Base-by-base conservation (phyloP, 1,140 invertebrate genomes). In the Lucilia cuprina region DNA sequence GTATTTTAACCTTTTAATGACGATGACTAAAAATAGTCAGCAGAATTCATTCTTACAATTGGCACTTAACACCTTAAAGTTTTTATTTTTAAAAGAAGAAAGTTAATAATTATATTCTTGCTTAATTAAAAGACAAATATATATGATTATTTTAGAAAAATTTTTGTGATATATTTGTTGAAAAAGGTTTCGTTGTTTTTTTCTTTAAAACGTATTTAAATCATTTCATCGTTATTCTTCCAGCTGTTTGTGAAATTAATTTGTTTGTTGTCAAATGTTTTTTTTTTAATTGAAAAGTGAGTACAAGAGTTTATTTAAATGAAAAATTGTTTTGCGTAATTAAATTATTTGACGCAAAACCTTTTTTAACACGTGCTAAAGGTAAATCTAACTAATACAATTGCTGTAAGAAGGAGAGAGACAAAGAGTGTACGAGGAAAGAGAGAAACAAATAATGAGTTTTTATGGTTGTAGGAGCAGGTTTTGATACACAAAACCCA, bases 241-340 rank as follows among this genome's bases (percentile, higher is more conserved):
- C 55, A 60, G n/a, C 55, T 60, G 55, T 17, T 17, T 60, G 14
- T n/a, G 55, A 7, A 12, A 60, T n/a, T 60, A 60, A 60, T 60
- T 17, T n/a, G 55, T 60, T 60, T 60, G 55, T 60, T 17, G 14
- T 17, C 13, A 60, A 60, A 17, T 60, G 14, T 60, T 60, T n/a
- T 60, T 60, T 60, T 60, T 60, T 60, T 60, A 60, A 60, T 60
- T 60, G 55, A 60, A 60, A 60, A 60, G 55, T n/a, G n/a, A 60
- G 14, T n/a, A n/a, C 12, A 14, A n/a, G 55, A n/a, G 14, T 60
- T 60, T n/a, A 7, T 17, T 60, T 60, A 60, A 7, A 60, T 60
- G 50, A 41, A 41, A 41, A 41, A 41, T 41, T 60, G 55, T 60
- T n/a, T 60, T 70, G 8, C 65, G 65, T 70, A 70, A 21, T 70